These are phyloP conservation scores for Lucilia cuprina DNA, from an alignment of 1,140 invertebrate genomes.

Conservation along the genomic window DNA sequence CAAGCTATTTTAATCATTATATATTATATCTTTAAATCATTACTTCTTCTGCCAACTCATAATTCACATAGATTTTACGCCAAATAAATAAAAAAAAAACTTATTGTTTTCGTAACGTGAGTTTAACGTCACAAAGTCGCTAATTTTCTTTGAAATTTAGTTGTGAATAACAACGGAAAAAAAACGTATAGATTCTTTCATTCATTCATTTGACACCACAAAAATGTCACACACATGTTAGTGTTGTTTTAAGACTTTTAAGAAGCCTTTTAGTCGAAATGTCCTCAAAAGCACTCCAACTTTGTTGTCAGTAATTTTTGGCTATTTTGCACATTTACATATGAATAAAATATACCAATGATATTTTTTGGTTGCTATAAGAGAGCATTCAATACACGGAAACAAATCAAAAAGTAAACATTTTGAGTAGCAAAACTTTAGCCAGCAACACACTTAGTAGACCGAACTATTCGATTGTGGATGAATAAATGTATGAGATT, in stretches of 20 bases:
- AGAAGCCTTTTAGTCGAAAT: constrained; percentile 2
- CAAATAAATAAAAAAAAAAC: too few species aligned
- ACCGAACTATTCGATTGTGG: too few species aligned
- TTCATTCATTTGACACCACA: not conserved
- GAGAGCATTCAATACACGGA: too few species aligned
- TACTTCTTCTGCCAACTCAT: too few species aligned
- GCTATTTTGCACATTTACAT: constrained; percentile 11
- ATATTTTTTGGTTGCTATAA: not conserved
- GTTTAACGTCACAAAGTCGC: not conserved
- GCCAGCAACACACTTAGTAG: too few species aligned
- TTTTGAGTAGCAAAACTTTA: too few species aligned
- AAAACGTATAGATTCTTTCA: not conserved
- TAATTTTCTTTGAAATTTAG: not conserved
- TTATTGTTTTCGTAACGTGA: too few species aligned
- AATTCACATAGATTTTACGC: too few species aligned
- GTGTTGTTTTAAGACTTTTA: not conserved
- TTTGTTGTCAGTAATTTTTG: not conserved
- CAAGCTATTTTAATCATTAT: too few species aligned
- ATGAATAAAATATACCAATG: not conserved
- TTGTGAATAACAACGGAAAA: not conserved
- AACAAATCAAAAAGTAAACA: too few species aligned
- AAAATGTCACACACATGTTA: not conserved
- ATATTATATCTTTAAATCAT: too few species aligned
- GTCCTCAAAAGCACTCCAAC: constrained; percentile 8
- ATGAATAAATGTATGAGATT: too few species aligned